phyloP scores from a whole-genome alignment of 2,797 vertebrate genomes.

The Mormyrops attenuatus region DNA sequence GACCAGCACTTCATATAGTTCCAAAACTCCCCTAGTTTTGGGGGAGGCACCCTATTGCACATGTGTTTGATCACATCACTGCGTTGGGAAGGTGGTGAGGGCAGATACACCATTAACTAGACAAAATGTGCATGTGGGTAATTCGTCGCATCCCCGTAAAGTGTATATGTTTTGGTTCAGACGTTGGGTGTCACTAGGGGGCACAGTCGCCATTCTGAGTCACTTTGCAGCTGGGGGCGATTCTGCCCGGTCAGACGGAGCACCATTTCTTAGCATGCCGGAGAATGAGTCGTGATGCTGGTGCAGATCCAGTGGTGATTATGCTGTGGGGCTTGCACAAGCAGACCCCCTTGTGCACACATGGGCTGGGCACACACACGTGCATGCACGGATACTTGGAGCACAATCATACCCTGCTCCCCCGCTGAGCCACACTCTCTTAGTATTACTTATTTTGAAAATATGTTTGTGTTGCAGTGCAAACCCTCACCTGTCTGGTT shows the following conservation, averaged over 20 bases:
- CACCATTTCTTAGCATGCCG: neutral
- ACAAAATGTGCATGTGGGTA: neutral
- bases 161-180: neutral
- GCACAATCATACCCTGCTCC: neutral
- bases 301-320: neutral
- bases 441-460: neutral
- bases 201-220: neutral
- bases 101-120: neutral
- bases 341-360: neutral
- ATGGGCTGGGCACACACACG: neutral
- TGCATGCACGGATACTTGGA: neutral
- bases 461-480: conserved; percentile 17
- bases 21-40: neutral
- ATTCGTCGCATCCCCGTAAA: neutral
- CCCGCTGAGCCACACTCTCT: neutral
- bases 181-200: neutral
- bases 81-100: neutral
- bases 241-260: neutral
- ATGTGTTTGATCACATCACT: neutral
- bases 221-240: neutral
- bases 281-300: neutral
- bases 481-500: neutral
- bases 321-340: neutral
- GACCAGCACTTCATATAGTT: neutral
- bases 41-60: neutral